Evolutionary conservation across 2,888 invertebrate species (phyloP), one percentile per base, ranked within the genome.

Genomic region (Drosophila testacea): DNA sequence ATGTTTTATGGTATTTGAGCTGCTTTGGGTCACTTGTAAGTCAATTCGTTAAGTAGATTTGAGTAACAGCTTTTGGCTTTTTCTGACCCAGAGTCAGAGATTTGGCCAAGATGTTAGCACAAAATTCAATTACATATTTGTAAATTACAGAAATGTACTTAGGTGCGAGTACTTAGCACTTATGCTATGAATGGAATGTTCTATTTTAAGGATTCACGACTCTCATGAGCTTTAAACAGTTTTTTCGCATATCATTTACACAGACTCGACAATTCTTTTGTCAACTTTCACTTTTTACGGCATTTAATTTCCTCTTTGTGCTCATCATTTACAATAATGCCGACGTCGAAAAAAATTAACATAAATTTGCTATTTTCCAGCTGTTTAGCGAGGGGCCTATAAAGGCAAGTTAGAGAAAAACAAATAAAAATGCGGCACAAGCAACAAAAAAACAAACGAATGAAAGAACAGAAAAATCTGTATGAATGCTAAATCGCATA

Each of bases 341-440:
- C 69, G 54, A 68, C 52, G 50, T 41, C 27, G 28, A 38, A 39
- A 68, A 68, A 86, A 88, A 84, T 88, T 84, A 79, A 77, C 89
- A 84, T 84, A 88, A 84, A 88, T 87, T 88, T 81, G 77, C 80
- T 73, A 88, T 88, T 85, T 79, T 77, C 83, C 78, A 74, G 61
- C 70, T 82, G 83, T 79, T 82, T 84, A 81, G 69, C 70, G 51
- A 48, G 56, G 38, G 41, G 39, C 59, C 60, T 46, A 70, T 38
- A 69, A 42, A 74, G 38, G 13, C 22, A 28, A 28, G 47, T 39
- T 9, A 48, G 44, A 64, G 30, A 56, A 60, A 80, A 82, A 63
- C 68, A 75, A 76, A 82, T 73, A 71, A 71, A 75, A 76, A 42
- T 41, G 47, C 55, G 27, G 36, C 16, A 44, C 51, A 34, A 47